Percentiles rank a stretch among this genome's conserved stretches.
Conservation (phyloP, 2,888 invertebrate species). For the Elegia similella region DNA sequence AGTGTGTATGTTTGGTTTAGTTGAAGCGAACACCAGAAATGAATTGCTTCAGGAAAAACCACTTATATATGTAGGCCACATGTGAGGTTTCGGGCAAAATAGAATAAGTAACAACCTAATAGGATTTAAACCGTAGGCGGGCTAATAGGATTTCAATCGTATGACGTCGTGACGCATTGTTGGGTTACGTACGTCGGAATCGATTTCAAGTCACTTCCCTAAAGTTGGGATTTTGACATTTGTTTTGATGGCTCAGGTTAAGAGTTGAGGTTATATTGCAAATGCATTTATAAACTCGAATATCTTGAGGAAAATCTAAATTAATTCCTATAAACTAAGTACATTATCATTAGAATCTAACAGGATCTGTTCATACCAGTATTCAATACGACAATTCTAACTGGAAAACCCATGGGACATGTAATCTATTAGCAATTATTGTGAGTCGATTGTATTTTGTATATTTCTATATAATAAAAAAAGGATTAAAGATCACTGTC, state of each 20-base stretch:
- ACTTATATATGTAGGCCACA: conserved; percentile 61
- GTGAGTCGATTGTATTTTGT: conserved; percentile 12
- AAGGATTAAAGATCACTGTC: neutral
- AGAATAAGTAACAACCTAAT: conserved; percentile 64
- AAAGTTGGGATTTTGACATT: conserved; percentile 42
- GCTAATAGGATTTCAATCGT: conserved; percentile 49
- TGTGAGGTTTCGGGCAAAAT: conserved; percentile 73
- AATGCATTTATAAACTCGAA: neutral
- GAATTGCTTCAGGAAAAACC: conserved; percentile 43
- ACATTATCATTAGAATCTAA: neutral
- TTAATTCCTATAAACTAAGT: neutral
- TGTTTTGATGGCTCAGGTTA: conserved; percentile 20
- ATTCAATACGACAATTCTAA: neutral
- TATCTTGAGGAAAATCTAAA: neutral
- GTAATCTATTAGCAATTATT: neutral
- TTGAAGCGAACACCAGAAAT: conserved; percentile 73
- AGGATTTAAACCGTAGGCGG: conserved; percentile 68
- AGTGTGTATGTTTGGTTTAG: conserved; percentile 49
- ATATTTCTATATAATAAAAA: neutral
- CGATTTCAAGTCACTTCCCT: conserved; percentile 54
- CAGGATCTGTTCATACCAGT: neutral
- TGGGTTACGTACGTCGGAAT: conserved; percentile 39
- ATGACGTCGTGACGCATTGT: conserved; percentile 46
- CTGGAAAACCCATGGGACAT: neutral
- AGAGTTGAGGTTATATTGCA: conserved; percentile 9